phyloP scores from a whole-genome alignment of 2,797 vertebrate genomes.

The Rhinichthys osculus region DNA sequence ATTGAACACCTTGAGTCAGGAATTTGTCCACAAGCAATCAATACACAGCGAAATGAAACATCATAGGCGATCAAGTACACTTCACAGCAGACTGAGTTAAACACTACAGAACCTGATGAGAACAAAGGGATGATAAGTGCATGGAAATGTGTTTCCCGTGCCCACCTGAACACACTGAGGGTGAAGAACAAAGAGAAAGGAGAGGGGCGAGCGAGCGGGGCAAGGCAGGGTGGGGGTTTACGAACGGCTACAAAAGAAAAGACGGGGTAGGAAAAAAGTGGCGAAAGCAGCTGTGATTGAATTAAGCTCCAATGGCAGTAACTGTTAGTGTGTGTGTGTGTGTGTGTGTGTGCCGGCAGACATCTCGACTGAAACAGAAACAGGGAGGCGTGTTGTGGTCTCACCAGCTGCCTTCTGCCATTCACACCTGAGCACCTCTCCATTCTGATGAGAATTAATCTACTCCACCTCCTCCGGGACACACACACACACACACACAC shows the following conservation, averaged over 20 bases:
- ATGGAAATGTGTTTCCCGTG: slow-evolving; percentile 4
- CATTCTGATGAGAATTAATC: slow-evolving; percentile 94
- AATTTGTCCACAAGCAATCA: slow-evolving; percentile 31
- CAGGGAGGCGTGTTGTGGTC: slow-evolving; percentile 72
- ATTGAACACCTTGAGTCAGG: slow-evolving; percentile 13
- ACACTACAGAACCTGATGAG: slow-evolving; percentile 13
- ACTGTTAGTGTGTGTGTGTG: slow-evolving; percentile 36
- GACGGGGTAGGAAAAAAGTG: slow-evolving; percentile 67
- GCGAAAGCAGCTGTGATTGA: slow-evolving; percentile 71
- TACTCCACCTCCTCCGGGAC: slow-evolving; percentile 88
- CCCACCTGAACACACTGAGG: slow-evolving; percentile 29
- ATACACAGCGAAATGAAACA: slow-evolving; percentile 33
- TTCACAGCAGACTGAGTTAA: slow-evolving; percentile 16
- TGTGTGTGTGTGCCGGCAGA: slow-evolving; percentile 65
- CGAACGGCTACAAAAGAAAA: slow-evolving; percentile 74
- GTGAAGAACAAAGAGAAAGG: slow-evolving; percentile 63
- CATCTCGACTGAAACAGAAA: slow-evolving; percentile 72
- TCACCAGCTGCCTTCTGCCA: slow-evolving; percentile 90
- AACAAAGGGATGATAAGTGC: slow-evolving; percentile 44
- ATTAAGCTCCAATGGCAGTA: slow-evolving; percentile 85
- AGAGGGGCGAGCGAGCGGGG: slow-evolving; percentile 64
- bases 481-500: slow-evolving; percentile 61
- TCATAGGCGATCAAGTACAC: slow-evolving; percentile 24
- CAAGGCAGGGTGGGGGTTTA: not conserved
- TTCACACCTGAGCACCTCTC: slow-evolving; percentile 87